Evolutionary conservation across 2,888 invertebrate species (phyloP).

Genomic region (Tolmerus cingulatus): DNA sequence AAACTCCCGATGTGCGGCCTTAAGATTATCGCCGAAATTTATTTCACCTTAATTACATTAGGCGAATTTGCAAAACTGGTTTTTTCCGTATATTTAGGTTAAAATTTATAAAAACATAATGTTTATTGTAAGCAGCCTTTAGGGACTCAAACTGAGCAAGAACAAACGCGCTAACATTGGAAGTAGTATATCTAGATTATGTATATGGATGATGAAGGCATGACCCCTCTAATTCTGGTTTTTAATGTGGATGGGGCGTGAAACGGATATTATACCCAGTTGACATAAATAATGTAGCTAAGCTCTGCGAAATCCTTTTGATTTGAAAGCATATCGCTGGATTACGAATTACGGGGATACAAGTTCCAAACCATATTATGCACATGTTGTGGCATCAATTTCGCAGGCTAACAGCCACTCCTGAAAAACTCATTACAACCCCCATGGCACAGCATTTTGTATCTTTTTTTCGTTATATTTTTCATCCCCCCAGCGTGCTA

Average conservation of each 20-base stretch:
- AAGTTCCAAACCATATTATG: neutral
- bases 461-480: neutral
- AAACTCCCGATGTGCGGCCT: too few species aligned
- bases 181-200: too few species aligned
- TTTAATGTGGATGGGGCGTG: neutral
- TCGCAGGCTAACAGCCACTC: neutral
- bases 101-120: too few species aligned
- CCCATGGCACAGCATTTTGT: neutral
- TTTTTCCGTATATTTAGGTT: too few species aligned
- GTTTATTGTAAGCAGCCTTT: too few species aligned
- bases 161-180: too few species aligned
- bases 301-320: conserved; percentile 1
- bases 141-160: too few species aligned
- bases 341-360: neutral
- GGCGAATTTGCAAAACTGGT: too few species aligned
- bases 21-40: too few species aligned
- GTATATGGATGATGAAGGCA: too few species aligned
- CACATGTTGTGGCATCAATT: conserved; percentile 19
- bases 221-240: neutral
- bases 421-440: neutral
- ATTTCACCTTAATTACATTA: too few species aligned
- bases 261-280: neutral
- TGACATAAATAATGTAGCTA: conserved; percentile 15
- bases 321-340: neutral
- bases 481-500: neutral